Conservation (phyloP, 2,888 invertebrate species). For the Kryphioiulus occultus region DNA sequence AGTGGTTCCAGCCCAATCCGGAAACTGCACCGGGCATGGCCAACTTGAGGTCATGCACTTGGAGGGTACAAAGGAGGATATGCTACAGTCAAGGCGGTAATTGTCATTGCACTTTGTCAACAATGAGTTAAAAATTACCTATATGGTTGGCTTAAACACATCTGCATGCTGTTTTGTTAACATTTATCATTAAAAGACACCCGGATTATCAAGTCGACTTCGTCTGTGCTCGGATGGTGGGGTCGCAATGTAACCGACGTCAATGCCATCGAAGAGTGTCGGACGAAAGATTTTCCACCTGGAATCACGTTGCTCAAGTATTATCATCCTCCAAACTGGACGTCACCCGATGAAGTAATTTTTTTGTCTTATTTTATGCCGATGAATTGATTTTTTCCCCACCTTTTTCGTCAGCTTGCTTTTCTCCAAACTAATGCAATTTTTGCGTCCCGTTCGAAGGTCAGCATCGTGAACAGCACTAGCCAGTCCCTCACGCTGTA, state of each 20-base stretch:
- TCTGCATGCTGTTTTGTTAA: too few species aligned
- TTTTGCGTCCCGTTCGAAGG: not conserved
- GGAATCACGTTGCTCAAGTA: constrained; percentile 89
- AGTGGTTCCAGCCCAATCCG: constrained; percentile 60
- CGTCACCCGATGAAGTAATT: constrained; percentile 82
- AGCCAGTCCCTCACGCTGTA: constrained; percentile 77
- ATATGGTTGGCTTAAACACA: too few species aligned
- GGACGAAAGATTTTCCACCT: constrained; percentile 72
- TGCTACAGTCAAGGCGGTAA: constrained; percentile 86
- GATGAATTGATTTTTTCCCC: too few species aligned
- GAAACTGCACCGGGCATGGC: constrained; percentile 43
- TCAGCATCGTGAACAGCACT: constrained; percentile 80
- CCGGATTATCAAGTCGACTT: constrained; percentile 72
- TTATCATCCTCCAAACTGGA: constrained; percentile 83
- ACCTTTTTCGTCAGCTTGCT: not conserved
- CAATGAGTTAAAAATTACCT: too few species aligned
- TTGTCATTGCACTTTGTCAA: constrained; percentile 48
- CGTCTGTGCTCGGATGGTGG: constrained; percentile 90
- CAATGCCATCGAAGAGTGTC: constrained; percentile 77
- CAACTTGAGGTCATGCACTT: constrained; percentile 79
- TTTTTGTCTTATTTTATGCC: too few species aligned
- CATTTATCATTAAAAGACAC: not conserved
- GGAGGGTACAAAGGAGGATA: constrained; percentile 92
- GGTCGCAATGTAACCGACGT: constrained; percentile 79
- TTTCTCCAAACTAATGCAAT: not conserved